A percentile compares a stretch with the other conserved stretches of the same genome.
These are phyloP conservation scores for Phoxinus dragarum DNA, from an alignment of 2,797 vertebrate species.

Conservation along the genomic window DNA sequence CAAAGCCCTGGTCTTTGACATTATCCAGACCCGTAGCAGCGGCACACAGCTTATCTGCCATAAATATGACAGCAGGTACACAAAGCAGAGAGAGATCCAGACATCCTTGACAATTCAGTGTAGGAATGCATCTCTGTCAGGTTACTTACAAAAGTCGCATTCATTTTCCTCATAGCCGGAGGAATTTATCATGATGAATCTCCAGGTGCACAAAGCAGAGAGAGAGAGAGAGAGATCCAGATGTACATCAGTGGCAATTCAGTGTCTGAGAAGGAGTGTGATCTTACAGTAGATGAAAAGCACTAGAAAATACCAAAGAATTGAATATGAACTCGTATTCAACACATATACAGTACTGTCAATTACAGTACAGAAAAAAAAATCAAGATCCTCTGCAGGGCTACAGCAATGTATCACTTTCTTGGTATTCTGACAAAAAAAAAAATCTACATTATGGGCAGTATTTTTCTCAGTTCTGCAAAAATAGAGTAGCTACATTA, in stretches of 20 bases:
- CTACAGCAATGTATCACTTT: too few species aligned
- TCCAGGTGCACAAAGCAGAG: background rate
- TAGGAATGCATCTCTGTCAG: too few species aligned
- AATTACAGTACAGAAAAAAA: background rate
- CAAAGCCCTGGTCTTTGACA: background rate
- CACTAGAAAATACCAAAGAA: background rate
- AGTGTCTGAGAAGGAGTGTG: background rate
- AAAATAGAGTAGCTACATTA: background rate
- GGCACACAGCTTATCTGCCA: background rate
- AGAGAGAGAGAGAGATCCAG: background rate
- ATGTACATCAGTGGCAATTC: background rate
- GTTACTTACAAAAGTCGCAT: too few species aligned
- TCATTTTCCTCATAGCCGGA: too few species aligned
- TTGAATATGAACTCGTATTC: background rate
- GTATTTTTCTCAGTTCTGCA: background rate
- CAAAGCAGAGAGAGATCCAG: too few species aligned
- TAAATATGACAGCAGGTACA: background rate
- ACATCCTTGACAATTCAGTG: too few species aligned
- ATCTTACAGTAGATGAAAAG: background rate
- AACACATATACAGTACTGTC: background rate
- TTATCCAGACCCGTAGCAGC: background rate
- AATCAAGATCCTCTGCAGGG: background rate
- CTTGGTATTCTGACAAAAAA: too few species aligned
- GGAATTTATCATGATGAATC: too few species aligned
- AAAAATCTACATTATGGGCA: too few species aligned